Percentiles rank a stretch among this genome's conserved stretches.
Conservation (phyloP, 2,888 invertebrate genomes). For the Bursaphelenchus okinawaensis region DNA sequence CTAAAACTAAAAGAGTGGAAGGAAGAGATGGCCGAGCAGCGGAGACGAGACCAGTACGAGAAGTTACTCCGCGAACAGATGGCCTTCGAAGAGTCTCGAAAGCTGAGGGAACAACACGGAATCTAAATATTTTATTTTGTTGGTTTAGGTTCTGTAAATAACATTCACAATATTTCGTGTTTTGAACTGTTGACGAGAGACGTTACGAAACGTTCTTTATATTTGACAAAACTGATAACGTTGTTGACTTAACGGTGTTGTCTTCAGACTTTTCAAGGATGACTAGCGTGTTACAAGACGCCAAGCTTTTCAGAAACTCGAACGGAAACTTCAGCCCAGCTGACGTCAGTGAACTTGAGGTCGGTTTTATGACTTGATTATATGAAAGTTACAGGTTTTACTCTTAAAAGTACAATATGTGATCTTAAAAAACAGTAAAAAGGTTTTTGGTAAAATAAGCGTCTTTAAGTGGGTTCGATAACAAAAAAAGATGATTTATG, state of each 20-base stretch:
- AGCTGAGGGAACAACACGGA: constrained; percentile 5
- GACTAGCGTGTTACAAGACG: neutral
- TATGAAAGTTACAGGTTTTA: neutral
- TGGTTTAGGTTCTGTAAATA: neutral
- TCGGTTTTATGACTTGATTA: neutral
- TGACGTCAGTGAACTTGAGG: neutral
- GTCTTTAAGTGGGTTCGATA: too few species aligned
- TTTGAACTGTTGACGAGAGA: too few species aligned
- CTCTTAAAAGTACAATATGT: too few species aligned
- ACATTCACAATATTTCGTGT: neutral
- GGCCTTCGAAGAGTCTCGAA: constrained; percentile 47
- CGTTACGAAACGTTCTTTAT: neutral
- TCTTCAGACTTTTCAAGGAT: too few species aligned
- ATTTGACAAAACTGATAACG: too few species aligned
- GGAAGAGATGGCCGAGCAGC: constrained; percentile 39
- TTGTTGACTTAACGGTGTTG: too few species aligned
- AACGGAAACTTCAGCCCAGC: neutral
- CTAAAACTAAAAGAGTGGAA: constrained; percentile 43
- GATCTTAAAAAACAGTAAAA: too few species aligned
- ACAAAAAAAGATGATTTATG: too few species aligned
- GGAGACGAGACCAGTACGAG: constrained; percentile 46
- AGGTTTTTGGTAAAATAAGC: too few species aligned
- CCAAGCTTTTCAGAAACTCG: neutral
- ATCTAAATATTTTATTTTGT: constrained; percentile 3
- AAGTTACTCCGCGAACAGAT: constrained; percentile 45